Conservation (phyloP, 1,140 invertebrate genomes). For the Brachystomella parvula region DNA sequence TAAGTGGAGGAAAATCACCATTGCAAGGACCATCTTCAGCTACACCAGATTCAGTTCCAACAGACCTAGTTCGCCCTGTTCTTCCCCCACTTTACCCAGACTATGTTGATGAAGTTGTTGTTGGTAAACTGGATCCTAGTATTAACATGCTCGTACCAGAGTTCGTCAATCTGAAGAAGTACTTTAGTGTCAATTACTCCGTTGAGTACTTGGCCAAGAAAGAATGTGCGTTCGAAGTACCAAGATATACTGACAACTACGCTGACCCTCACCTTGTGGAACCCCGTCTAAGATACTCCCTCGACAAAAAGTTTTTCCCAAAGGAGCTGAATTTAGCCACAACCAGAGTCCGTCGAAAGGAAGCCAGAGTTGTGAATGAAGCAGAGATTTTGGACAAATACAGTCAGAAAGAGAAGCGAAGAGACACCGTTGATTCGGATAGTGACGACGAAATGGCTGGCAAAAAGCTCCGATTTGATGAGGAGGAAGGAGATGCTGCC, state of each 20-base stretch:
- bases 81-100: slow-evolving; percentile 56
- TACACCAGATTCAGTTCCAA: slow-evolving; percentile 49
- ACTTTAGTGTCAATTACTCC: slow-evolving; percentile 40
- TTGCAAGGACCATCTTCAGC: slow-evolving; percentile 46
- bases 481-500: neutral
- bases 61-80: slow-evolving; percentile 7
- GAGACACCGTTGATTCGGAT: slow-evolving; percentile 34
- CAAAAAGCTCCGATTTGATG: neutral
- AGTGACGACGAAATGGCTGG: neutral
- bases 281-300: slow-evolving; percentile 41
- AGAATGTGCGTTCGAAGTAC: slow-evolving; percentile 50
- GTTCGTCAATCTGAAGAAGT: slow-evolving; percentile 54
- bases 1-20: slow-evolving; percentile 52
- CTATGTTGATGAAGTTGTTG: slow-evolving; percentile 43
- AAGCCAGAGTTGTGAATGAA: neutral
- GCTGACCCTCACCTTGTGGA: slow-evolving; percentile 51
- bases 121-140: slow-evolving; percentile 1
- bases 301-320: slow-evolving; percentile 25
- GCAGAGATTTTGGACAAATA: neutral
- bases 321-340: slow-evolving; percentile 29
- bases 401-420: slow-evolving; percentile 42
- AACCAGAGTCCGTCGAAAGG: neutral
- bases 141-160: slow-evolving; percentile 49
- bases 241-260: slow-evolving; percentile 59
- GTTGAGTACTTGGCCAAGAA: slow-evolving; percentile 48